A percentile compares a stretch with the other conserved stretches of the same genome.
phyloP scores from a whole-genome alignment of 1,140 invertebrate species.

The Trypoxylus dichotomus region DNA sequence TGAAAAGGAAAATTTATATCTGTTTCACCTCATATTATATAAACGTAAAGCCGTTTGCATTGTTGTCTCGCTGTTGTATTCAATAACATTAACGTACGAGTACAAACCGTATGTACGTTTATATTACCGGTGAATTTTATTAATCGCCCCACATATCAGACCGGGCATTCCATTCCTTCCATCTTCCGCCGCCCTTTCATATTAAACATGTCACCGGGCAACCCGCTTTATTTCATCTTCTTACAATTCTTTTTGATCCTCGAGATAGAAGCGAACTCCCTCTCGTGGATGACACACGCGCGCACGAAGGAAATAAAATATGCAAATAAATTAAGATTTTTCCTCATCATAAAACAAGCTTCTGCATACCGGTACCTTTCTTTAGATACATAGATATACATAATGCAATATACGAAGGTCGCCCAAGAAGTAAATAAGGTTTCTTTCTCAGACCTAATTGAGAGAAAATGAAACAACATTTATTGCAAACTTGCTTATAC shows the following conservation, averaged over 20 bases:
- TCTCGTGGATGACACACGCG: not conserved
- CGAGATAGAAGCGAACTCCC: not conserved
- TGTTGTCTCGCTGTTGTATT: too few species aligned
- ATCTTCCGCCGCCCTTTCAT: not conserved
- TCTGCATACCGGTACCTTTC: not conserved
- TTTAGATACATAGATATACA: too few species aligned
- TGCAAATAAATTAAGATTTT: conserved; percentile 16
- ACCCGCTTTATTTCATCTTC: conserved; percentile 11
- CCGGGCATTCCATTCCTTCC: not conserved
- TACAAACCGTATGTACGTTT: not conserved
- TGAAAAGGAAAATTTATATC: too few species aligned
- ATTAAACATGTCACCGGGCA: conserved; percentile 23
- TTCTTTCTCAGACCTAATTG: too few species aligned
- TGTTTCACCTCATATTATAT: too few species aligned
- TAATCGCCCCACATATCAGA: not conserved
- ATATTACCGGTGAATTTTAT: conserved; percentile 13
- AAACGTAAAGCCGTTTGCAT: too few species aligned
- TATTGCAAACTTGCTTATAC: too few species aligned
- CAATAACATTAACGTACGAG: too few species aligned
- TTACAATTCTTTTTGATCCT: conserved; percentile 5
- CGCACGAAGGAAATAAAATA: conserved; percentile 6
- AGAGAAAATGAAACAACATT: too few species aligned
- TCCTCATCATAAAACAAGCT: not conserved
- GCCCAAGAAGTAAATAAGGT: too few species aligned
- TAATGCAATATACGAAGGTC: too few species aligned